Evolutionary conservation across 2,113 vertebrate genomes (phyloP).

Genomic region (Grallaria varia): DNA sequence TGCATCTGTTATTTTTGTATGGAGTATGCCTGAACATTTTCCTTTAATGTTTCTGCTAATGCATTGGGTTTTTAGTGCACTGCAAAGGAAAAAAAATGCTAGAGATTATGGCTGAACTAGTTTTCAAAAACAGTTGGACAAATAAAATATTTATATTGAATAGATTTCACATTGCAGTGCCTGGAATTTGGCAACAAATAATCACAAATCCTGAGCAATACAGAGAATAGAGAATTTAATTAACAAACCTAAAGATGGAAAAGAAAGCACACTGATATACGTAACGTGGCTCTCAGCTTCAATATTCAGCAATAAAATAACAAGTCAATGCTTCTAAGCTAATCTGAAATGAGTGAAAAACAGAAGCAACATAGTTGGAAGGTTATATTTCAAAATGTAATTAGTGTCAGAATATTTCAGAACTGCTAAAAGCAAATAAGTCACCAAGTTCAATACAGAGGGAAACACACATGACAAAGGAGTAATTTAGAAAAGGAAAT

Average conservation of each 20-base stretch:
- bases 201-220: slow-evolving; percentile 36
- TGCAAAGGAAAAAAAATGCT: background rate
- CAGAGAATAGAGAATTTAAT: slow-evolving; percentile 51
- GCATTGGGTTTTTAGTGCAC: background rate
- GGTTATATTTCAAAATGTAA: slow-evolving; percentile 67
- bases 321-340: slow-evolving; percentile 26
- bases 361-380: slow-evolving; percentile 24
- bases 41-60: background rate
- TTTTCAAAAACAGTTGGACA: slow-evolving; percentile 25
- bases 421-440: slow-evolving; percentile 51
- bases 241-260: slow-evolving; percentile 42
- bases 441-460: slow-evolving; percentile 35
- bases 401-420: slow-evolving; percentile 60
- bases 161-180: slow-evolving; percentile 1
- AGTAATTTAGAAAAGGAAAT: slow-evolving; percentile 48
- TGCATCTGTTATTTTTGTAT: background rate
- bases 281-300: slow-evolving; percentile 10
- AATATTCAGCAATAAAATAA: slow-evolving; percentile 51
- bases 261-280: slow-evolving; percentile 23
- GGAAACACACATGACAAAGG: slow-evolving; percentile 31
- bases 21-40: background rate
- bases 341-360: slow-evolving; percentile 33
- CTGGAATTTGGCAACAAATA: slow-evolving; percentile 11
- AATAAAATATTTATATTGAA: slow-evolving; percentile 41
- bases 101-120: background rate